These are phyloP conservation scores for Drosophila willistoni DNA, from an alignment of 1,140 invertebrate species.

Conservation along the genomic window DNA sequence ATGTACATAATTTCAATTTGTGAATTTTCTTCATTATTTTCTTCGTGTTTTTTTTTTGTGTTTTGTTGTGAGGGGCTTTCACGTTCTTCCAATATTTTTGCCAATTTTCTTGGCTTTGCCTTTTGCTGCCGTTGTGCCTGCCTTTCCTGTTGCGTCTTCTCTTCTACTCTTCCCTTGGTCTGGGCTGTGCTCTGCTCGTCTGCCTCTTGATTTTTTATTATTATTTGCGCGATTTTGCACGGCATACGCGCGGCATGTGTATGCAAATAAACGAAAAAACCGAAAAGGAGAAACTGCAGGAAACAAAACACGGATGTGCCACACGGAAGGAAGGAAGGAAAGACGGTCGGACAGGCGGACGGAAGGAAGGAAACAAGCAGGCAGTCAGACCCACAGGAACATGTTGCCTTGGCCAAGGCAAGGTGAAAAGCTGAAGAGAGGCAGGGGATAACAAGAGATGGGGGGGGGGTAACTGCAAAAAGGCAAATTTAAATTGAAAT, in stretches of 20 bases:
- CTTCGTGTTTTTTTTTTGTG: constrained; percentile 19
- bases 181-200: background rate
- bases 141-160: constrained; percentile 11
- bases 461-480: constrained; percentile 50
- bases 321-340: constrained; percentile 65
- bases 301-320: constrained; percentile 78
- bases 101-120: constrained; percentile 66
- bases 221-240: constrained; percentile 81
- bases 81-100: constrained; percentile 71
- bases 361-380: constrained; percentile 62
- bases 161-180: constrained; percentile 10
- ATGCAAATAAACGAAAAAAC: constrained; percentile 79
- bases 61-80: constrained; percentile 20
- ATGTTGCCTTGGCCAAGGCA: constrained; percentile 43
- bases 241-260: constrained; percentile 60
- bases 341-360: constrained; percentile 40
- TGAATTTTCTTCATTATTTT: constrained; percentile 76
- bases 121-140: background rate
- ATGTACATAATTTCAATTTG: constrained; percentile 78
- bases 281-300: constrained; percentile 73
- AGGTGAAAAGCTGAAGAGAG: constrained; percentile 2
- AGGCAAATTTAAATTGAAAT: constrained; percentile 81
- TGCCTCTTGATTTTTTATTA: constrained; percentile 71
- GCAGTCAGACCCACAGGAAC: constrained; percentile 68
- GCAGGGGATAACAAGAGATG: constrained; percentile 17